Evolutionary conservation across 2,888 invertebrate genomes (phyloP).

Genomic region (Amphipyra tragopoginis): DNA sequence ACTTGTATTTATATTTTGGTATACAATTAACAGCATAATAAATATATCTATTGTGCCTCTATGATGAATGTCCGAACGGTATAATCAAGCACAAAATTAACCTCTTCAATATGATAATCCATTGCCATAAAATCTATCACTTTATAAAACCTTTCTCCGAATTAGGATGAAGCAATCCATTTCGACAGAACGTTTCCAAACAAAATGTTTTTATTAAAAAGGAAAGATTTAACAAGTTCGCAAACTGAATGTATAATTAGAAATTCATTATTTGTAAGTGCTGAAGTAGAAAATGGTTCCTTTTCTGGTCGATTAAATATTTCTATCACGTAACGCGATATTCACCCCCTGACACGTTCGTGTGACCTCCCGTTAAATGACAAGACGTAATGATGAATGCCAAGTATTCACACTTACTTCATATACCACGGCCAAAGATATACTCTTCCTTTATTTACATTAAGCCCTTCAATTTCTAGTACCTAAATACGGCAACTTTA

Average conservation of each 20-base stretch:
- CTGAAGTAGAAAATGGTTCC: slow-evolving; percentile 60
- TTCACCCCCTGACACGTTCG: slow-evolving; percentile 55
- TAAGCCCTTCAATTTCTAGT: no score
- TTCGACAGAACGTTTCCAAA: slow-evolving; percentile 33
- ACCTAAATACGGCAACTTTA: no score
- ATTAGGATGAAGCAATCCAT: slow-evolving; percentile 40
- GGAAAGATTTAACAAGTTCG: slow-evolving; percentile 58
- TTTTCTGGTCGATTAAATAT: slow-evolving; percentile 60
- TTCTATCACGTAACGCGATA: slow-evolving; percentile 74
- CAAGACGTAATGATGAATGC: slow-evolving; percentile 53
- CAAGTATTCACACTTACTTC: slow-evolving; percentile 20
- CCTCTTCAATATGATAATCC: neutral
- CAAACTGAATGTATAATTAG: slow-evolving; percentile 71
- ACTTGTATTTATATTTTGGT: no score
- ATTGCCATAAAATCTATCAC: slow-evolving; percentile 1
- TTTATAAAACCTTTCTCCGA: slow-evolving; percentile 2
- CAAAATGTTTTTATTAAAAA: slow-evolving; percentile 60
- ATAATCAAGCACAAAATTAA: neutral
- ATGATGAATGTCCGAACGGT: neutral
- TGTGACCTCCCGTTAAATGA: slow-evolving; percentile 37
- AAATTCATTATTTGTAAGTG: slow-evolving; percentile 71
- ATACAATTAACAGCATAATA: no score
- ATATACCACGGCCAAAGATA: neutral
- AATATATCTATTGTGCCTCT: neutral
- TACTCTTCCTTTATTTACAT: no score